Base-by-base conservation (phyloP, 2,888 invertebrate species). In the Synanthedon formicaeformis region DNA sequence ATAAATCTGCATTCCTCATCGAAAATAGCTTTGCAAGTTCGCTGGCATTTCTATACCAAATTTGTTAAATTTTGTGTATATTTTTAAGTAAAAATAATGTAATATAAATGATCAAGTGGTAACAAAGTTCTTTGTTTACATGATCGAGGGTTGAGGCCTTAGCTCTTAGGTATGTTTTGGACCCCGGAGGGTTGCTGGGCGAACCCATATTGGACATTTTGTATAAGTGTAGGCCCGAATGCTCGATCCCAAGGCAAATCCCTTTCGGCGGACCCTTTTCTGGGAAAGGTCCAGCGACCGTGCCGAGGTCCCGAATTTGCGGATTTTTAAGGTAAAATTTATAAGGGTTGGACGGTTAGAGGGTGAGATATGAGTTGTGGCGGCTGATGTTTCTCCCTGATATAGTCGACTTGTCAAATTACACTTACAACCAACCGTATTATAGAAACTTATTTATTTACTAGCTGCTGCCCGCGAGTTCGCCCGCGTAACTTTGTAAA, bases 271-370 rank as follows among this genome's bases (percentile, higher is more conserved):
- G 78, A 81, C 85, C 86, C 84, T 85, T 81, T 81, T 78, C 65
- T 75, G 73, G 75, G 75, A 78, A 81, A 80, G 81, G 80, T 80
- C 75, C 72, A 58, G 66, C 68, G 76, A 75, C 81, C 84, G 85
- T 84, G 80, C 83, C 81, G 62, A 69, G 69, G 74, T 67, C 74
- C 81, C 81, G 82, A 83, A 85, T 86, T 87, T 85, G 85, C 81
- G 86, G 86, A 87, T 87, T 87, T 87, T 87, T 87, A 85, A 87
- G 85, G 85, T 83, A 79, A 81, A 86, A 86, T 86, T 85, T 86
- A 86, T 86, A 82, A 77, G 81, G 78, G 75, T 73, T 69, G 68
- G 65, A 67, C 65, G 53, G 54, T 54, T 52, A 54, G 52, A 48
- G 55, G 56, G 54, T 56, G 55, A 57, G 65, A 62, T 59, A 61